Base-by-base conservation (phyloP, 2,888 invertebrate genomes). In the Drosophila lutescens region DNA sequence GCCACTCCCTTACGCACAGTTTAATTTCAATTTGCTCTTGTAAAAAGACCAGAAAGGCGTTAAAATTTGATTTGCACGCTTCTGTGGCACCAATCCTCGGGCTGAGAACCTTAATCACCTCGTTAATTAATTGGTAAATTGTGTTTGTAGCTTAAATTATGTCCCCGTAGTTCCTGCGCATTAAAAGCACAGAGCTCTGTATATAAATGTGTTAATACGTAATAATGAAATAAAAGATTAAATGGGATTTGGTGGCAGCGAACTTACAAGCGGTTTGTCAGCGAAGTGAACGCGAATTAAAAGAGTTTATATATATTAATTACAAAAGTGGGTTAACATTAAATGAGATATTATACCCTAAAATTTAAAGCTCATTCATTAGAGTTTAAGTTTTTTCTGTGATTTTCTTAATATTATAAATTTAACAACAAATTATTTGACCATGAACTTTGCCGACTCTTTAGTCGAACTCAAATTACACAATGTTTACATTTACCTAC, bases 81-180 rank as follows among this genome's bases (percentile, higher is more conserved):
- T 54, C 55, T 58, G 43, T 43, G 46, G 51, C 75, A 38, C 4
- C 40, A 40, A 50, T 47, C 72, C 41, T 15, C 30, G 43, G 67
- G 56, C 46, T 74, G 55, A 53, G 43, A 38, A 51, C 61, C 70
- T 79, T 79, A 75, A 82, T 77, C 80, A 79, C 70, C 68, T 46
- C 49, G 50, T 77, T 86, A 79, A 86, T 82, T 88, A 88, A 86
- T 88, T 80, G 76, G 69, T 76, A 77, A 88, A 83, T 83, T 86
- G 73, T 60, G 51, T 76, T 84, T 63, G 68, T 69, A 78, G 73
- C 74, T 75, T 67, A 67, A 80, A 77, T 74, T 80, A 72, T 80
- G 49, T 56, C 57, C 34, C 69, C 65, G 40, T 20, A 46, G 46
- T 62, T 43, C 30, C 44, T n/a, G 50, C 36, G 23, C 49, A 34